These are phyloP conservation scores for Xanthorhoe spadicearia DNA, from an alignment of 2,888 invertebrate genomes.

Conservation along the genomic window DNA sequence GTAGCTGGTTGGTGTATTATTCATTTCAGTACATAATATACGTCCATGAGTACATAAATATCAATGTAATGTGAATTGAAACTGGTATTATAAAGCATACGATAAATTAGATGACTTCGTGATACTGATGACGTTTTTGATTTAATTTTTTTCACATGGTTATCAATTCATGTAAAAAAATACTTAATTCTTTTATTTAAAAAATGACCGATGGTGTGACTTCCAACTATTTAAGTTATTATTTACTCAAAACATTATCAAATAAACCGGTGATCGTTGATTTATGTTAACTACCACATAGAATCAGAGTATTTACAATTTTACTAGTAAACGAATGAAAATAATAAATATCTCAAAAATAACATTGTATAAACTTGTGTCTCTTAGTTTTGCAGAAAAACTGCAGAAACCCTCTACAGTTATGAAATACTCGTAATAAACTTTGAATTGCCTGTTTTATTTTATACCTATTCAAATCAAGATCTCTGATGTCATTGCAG, in stretches of 20 bases:
- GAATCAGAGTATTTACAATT: no score
- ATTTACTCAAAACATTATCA: no score
- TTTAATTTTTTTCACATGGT: not conserved
- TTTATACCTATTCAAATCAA: slow-evolving; percentile 4
- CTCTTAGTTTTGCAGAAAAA: not conserved
- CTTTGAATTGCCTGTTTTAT: slow-evolving; percentile 4
- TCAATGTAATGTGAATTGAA: slow-evolving; percentile 1
- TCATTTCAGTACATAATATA: not conserved
- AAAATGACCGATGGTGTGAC: no score
- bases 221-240: no score
- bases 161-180: no score
- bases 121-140: not conserved
- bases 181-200: no score
- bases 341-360: no score
- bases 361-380: not conserved
- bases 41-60: slow-evolving; percentile 1
- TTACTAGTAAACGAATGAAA: no score
- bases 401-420: not conserved
- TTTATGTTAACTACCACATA: no score
- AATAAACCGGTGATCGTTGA: no score
- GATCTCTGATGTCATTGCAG: not conserved
- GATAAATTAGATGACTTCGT: not conserved
- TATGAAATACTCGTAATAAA: slow-evolving; percentile 1
- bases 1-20: not conserved
- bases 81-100: not conserved